Evolutionary conservation across 2,888 invertebrate genomes (phyloP).

Genomic region (Ophioninae sp.): DNA sequence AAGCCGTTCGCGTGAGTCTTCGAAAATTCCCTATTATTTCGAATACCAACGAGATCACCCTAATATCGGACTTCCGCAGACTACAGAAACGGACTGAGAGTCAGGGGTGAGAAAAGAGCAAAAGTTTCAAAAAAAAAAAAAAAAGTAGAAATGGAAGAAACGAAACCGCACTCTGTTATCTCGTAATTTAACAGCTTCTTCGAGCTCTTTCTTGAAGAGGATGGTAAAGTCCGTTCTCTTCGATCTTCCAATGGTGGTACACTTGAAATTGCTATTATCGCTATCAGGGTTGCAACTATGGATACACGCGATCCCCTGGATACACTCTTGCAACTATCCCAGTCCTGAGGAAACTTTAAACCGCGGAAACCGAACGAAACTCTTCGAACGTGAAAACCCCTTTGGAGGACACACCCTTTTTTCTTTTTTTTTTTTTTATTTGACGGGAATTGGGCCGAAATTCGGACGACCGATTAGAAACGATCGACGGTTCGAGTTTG

Average conservation of each 20-base stretch:
- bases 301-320: not conserved
- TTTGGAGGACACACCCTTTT: not conserved
- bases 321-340: too few relatives aligned
- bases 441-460: not conserved
- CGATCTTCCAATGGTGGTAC: slow-evolving; percentile 6
- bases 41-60: slow-evolving; percentile 34
- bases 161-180: slow-evolving; percentile 38
- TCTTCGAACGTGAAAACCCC: not conserved
- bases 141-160: not conserved
- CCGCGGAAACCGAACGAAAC: not conserved
- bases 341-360: not conserved
- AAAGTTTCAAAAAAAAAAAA: not conserved
- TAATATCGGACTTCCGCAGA: slow-evolving; percentile 21
- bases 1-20: slow-evolving; percentile 51
- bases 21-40: slow-evolving; percentile 55
- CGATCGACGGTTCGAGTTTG: too few relatives aligned
- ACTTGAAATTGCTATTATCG: slow-evolving; percentile 36
- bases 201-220: slow-evolving; percentile 6
- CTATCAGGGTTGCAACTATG: slow-evolving; percentile 14
- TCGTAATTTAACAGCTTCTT: slow-evolving; percentile 51
- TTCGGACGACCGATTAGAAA: too few relatives aligned
- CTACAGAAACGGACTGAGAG: too few relatives aligned
- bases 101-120: slow-evolving; percentile 1
- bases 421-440: not conserved
- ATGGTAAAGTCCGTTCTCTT: not conserved